Evolutionary conservation across 1,140 invertebrate genomes (phyloP), one percentile per base, ranked within the genome.

Genomic region (Phymastichus coffea): DNA sequence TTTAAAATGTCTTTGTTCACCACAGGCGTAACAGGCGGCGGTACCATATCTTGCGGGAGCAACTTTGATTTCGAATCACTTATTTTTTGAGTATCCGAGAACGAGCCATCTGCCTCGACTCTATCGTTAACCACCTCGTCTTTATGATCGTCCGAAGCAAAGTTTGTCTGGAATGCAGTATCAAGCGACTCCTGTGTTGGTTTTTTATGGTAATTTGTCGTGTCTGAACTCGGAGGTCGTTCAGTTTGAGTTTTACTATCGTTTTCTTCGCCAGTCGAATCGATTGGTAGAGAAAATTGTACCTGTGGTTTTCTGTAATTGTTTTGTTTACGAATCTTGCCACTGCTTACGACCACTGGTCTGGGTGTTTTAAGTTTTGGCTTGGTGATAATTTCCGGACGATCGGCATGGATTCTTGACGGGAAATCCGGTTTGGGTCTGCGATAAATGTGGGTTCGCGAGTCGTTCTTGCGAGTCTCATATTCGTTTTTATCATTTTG

Each of bases 381-480:
- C 51, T 79, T 80, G 0, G 73, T 77, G 4, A 79, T 20, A 23
- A 80, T 73, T 35, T 79, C 68, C 12, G 77, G 75, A 62, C 77
- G 76, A n/a, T 77, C 74, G 1, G 75, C 72, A 55, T 79, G 75
- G n/a, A 73, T 46, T 14, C 71, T 59, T 0, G 67, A 64, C 2
- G 53, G 66, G 12, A 19, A 48, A 3, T 25, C 3, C 0, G 54
- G 44, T 37, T 35, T n/a, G 12, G 23, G 17, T 23, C 40, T 37
- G 30, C 25, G 15, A n/a, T 38, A 26, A 3, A 38, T 47, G 19
- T 12, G 28, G 10, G 23, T 23, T 14, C n/a, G 43, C 22, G 25
- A 28, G 30, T 52, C 20, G 15, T 51, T 51, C 26, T 15, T 49
- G 28, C 26, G 55, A 35, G 12, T 66, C 12, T 47, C 41, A 19